Conservation (phyloP, 1,140 invertebrate genomes). For the Telenomus remus region DNA sequence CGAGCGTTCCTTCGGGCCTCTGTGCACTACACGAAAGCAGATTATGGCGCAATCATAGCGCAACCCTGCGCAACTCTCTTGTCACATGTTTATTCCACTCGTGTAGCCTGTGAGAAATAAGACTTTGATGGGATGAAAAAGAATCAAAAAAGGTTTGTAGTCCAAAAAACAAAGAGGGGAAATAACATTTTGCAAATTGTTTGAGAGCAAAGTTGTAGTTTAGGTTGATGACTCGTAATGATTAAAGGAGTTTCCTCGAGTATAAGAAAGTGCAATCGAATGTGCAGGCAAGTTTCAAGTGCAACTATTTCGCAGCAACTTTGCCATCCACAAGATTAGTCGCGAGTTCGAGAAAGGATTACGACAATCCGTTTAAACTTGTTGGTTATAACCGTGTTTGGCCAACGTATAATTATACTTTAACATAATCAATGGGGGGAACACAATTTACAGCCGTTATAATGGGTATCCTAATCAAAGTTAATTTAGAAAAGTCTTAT, state of each 20-base stretch:
- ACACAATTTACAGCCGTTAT: slow-evolving; percentile 9
- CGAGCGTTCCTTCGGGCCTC: slow-evolving; percentile 56
- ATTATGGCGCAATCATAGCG: slow-evolving; percentile 74
- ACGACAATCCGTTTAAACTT: slow-evolving; percentile 52
- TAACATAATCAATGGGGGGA: slow-evolving; percentile 38
- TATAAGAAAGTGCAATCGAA: slow-evolving; percentile 21
- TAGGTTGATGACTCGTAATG: slow-evolving; percentile 2
- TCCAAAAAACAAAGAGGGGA: background rate
- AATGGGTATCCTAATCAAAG: too few relatives aligned
- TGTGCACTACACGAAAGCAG: slow-evolving; percentile 68
- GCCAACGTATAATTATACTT: slow-evolving; percentile 50
- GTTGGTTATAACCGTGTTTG: slow-evolving; percentile 49
- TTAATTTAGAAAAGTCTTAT: too few relatives aligned
- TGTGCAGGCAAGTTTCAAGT: slow-evolving; percentile 45
- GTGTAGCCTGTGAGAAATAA: slow-evolving; percentile 24
- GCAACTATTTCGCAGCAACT: slow-evolving; percentile 40
- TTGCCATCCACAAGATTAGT: slow-evolving; percentile 46
- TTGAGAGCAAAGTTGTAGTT: background rate
- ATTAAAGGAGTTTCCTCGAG: slow-evolving; percentile 24
- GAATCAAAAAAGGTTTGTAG: background rate
- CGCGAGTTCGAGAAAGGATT: slow-evolving; percentile 43
- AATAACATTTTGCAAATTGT: background rate
- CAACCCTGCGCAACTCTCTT: slow-evolving; percentile 37
- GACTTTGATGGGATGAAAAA: slow-evolving; percentile 4
- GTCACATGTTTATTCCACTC: slow-evolving; percentile 39